A percentile compares a stretch with the other conserved stretches of the same genome.
These are phyloP conservation scores for Hippocampus barbouri DNA, from an alignment of 2,113 vertebrate species.

Conservation along the genomic window DNA sequence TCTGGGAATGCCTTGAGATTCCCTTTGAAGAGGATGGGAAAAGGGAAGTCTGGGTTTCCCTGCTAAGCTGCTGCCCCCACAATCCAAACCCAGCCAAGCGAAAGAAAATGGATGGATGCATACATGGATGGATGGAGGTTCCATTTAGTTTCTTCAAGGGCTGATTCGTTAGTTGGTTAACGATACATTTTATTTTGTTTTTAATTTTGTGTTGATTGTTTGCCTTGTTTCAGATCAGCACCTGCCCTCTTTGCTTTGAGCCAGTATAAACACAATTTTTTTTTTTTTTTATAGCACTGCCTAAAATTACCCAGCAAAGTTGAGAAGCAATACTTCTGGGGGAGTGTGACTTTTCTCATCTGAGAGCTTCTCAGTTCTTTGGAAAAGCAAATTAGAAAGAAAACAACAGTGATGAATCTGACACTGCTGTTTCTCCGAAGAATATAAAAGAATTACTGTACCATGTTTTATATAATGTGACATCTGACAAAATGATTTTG, in stretches of 20 bases:
- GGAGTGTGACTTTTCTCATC: neutral
- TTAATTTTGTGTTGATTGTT: neutral
- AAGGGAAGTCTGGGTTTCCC: too few relatives aligned
- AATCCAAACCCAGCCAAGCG: too few relatives aligned
- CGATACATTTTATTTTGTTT: neutral
- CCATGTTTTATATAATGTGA: neutral
- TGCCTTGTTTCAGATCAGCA: neutral
- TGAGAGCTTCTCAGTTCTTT: neutral
- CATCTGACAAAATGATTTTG: neutral
- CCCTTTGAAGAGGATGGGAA: too few relatives aligned
- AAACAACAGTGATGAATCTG: neutral
- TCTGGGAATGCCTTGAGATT: too few relatives aligned
- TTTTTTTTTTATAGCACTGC: neutral
- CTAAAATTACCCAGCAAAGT: neutral
- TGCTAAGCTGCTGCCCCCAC: too few relatives aligned
- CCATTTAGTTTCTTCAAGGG: neutral
- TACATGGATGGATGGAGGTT: neutral
- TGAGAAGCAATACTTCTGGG: neutral
- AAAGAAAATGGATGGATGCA: too few relatives aligned
- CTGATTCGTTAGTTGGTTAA: neutral
- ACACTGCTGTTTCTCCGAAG: neutral
- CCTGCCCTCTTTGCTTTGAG: neutral
- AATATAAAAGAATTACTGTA: neutral
- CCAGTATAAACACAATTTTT: neutral
- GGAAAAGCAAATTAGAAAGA: conserved; percentile 1